Percentiles rank a stretch among this genome's conserved stretches.
These are phyloP conservation scores for Aporophyla nigra DNA, from an alignment of 2,888 invertebrate genomes.

Conservation along the genomic window DNA sequence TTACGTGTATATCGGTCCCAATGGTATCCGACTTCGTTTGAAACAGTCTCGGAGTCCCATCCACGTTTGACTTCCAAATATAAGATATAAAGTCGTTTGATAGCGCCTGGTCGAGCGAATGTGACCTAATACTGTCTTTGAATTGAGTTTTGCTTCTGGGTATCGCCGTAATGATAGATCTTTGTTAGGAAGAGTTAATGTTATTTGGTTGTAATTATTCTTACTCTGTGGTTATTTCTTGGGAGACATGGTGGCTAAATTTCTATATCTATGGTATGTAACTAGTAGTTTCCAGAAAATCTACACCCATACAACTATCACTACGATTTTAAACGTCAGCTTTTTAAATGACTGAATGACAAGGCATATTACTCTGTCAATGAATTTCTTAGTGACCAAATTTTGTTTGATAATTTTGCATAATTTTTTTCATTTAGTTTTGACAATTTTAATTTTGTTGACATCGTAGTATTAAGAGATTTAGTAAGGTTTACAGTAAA, in stretches of 20 bases:
- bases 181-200: neutral
- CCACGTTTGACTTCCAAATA: conserved; percentile 69
- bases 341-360: too few relatives aligned
- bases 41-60: conserved; percentile 35
- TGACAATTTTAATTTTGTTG: too few relatives aligned
- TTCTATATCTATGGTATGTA: neutral
- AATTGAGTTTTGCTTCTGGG: conserved; percentile 8
- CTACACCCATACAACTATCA: neutral
- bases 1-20: conserved; percentile 66
- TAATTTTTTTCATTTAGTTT: too few relatives aligned
- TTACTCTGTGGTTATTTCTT: neutral
- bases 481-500: too few relatives aligned
- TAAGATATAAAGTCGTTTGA: conserved; percentile 49
- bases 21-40: conserved; percentile 47
- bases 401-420: too few relatives aligned
- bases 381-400: too few relatives aligned
- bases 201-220: too few relatives aligned
- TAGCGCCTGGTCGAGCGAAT: conserved; percentile 29
- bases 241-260: neutral
- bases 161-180: neutral
- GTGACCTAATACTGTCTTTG: conserved; percentile 35
- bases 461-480: too few relatives aligned
- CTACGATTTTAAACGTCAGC: too few relatives aligned
- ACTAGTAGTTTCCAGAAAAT: neutral
- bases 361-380: too few relatives aligned